Evolutionary conservation across 37 sponge, comb jelly and placozoan species (phyloP), one percentile per base, ranked within the genome.

Genomic region (Oscarella lobularis): DNA sequence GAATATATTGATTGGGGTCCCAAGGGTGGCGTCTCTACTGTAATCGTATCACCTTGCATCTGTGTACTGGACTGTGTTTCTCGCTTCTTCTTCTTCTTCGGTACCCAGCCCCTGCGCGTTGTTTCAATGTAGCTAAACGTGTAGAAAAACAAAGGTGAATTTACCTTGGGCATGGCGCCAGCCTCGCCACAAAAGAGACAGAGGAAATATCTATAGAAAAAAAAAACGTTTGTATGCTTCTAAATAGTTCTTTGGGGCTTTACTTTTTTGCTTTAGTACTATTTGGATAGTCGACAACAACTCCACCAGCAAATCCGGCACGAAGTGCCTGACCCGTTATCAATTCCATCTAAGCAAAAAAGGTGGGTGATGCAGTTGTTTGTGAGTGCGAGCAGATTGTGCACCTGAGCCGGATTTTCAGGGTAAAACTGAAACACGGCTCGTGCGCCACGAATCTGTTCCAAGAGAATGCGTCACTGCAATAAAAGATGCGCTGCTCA

Each of bases 341-440:
- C 40, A 95, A 74, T 73, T 95, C 96, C 92, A 95, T 85, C 83
- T 92, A 75, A 36, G 31, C 34, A 48, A 39, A 78, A 4, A 39
- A 3, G n/a, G 1, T 2, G 29, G 5, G 20, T 0, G 60, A 48
- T 48, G 9, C 60, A 9, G 20, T n/a, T n/a, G n/a, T n/a, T n/a
- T n/a, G n/a, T n/a, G n/a, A n/a, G n/a, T n/a, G n/a, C n/a, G n/a
- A n/a, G n/a, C n/a, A 68, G 4, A 5, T 29, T 34, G 33, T 35
- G 29, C n/a, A 85, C 85, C 81, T 92, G 93, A 29, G 80, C 87
- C 27, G 99, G 85, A 36, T 94, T 94, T 73, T 98, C 99, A 3
- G 99, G 99, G 72, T 98, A 98, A 34, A 98, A 83, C 83, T 98
- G 99, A 40, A 98, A 91, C 74, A 98, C 99, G 38, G 99, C 99